These are phyloP conservation scores for Drosophila carrolli DNA, from an alignment of 1,140 invertebrate species.

Conservation along the genomic window DNA sequence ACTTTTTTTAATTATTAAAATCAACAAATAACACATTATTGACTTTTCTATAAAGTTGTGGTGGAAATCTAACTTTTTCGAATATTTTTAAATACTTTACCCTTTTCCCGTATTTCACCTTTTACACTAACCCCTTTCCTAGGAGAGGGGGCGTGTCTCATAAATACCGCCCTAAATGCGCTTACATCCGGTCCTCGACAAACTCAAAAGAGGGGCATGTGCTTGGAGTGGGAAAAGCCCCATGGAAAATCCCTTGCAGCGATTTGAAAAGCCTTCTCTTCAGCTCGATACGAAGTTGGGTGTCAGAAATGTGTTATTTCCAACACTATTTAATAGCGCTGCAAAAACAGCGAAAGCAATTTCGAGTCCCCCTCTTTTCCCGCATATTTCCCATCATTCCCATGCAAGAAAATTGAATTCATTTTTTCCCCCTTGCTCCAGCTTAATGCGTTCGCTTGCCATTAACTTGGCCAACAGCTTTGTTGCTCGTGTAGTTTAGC, in stretches of 20 bases:
- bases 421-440: slow-evolving; percentile 51
- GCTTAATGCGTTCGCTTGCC: slow-evolving; percentile 69
- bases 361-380: slow-evolving; percentile 11
- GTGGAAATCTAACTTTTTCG: neutral
- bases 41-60: neutral
- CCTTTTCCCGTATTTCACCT: neutral
- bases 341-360: slow-evolving; percentile 52
- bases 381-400: slow-evolving; percentile 13
- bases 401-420: slow-evolving; percentile 68
- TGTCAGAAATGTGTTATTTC: slow-evolving; percentile 73
- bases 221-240: neutral
- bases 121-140: slow-evolving; percentile 15
- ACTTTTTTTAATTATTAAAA: neutral
- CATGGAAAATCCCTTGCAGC: slow-evolving; percentile 5
- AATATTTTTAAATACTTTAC: slow-evolving; percentile 17
- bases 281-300: slow-evolving; percentile 40
- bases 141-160: slow-evolving; percentile 18
- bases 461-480: slow-evolving; percentile 57
- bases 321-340: slow-evolving; percentile 71
- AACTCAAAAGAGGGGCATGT: slow-evolving; percentile 15
- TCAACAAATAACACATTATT: neutral
- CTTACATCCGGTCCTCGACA: slow-evolving; percentile 57
- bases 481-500: slow-evolving; percentile 27
- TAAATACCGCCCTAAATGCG: slow-evolving; percentile 67
- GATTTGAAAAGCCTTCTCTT: slow-evolving; percentile 35